phyloP scores from a whole-genome alignment of 2,797 vertebrate genomes.

The Squalus acanthias region DNA sequence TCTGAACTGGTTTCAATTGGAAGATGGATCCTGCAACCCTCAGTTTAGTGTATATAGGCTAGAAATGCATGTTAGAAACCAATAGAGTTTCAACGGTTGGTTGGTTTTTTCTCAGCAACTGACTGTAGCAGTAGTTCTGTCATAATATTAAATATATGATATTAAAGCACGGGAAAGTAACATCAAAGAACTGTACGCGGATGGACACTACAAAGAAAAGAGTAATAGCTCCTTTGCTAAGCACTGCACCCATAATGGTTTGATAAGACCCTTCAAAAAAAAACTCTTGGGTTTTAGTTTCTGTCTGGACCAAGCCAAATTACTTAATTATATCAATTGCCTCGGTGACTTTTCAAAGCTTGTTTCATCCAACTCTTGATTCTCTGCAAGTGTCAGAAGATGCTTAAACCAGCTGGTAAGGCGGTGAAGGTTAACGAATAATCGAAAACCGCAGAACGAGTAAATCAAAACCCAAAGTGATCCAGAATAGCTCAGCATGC shows the following conservation, averaged over 20 bases:
- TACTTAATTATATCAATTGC: conserved; percentile 7
- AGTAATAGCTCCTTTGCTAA: not conserved
- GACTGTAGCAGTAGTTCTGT: not conserved
- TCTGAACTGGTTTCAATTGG: not conserved
- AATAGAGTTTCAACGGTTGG: not conserved
- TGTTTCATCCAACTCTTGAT: conserved; percentile 12
- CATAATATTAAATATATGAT: conserved; percentile 9
- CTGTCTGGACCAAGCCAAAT: not conserved
- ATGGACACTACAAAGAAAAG: not conserved
- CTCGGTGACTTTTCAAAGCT: not conserved
- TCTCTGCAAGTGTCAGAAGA: not conserved
- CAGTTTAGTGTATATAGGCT: not conserved
- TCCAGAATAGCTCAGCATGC: not conserved
- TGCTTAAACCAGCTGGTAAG: not conserved
- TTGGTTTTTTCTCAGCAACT: not conserved
- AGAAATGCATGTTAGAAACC: not conserved
- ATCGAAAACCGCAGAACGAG: not conserved
- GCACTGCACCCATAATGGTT: not conserved
- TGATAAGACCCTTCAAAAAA: not conserved
- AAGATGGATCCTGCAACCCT: not conserved
- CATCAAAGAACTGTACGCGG: not conserved
- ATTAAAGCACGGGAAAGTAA: not conserved
- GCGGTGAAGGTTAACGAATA: not conserved
- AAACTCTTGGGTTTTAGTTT: not conserved
- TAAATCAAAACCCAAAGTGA: not conserved